A percentile compares a stretch with the other conserved stretches of the same genome.
phyloP scores from a whole-genome alignment of 2,888 invertebrate genomes.

The Tridacna crocea region DNA sequence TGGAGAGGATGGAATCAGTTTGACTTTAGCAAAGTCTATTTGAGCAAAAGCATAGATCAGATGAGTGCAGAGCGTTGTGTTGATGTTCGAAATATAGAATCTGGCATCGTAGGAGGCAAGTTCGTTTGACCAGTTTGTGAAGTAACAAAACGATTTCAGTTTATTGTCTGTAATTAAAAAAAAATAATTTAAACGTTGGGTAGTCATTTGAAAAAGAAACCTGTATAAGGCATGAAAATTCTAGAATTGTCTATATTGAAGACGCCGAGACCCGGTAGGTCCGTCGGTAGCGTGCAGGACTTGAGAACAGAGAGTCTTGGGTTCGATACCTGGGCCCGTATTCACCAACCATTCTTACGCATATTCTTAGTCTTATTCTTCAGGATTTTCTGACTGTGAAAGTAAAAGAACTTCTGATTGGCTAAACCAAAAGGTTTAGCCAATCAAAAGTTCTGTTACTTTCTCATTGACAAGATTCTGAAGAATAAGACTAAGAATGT shows the following conservation, averaged over 20 bases:
- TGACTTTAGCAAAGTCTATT: slow-evolving; percentile 96
- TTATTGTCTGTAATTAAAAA: slow-evolving; percentile 25
- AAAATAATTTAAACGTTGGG: too few species aligned
- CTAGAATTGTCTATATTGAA: too few species aligned
- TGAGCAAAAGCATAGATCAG: slow-evolving; percentile 98
- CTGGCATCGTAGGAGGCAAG: slow-evolving; percentile 58
- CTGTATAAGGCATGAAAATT: neutral
- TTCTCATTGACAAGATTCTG: too few species aligned
- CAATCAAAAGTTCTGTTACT: too few species aligned
- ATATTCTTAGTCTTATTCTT: too few species aligned
- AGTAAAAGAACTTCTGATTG: too few species aligned
- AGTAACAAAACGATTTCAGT: slow-evolving; percentile 69
- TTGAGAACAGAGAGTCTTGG: neutral
- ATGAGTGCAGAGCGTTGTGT: slow-evolving; percentile 97
- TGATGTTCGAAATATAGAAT: slow-evolving; percentile 90
- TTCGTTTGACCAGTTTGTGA: slow-evolving; percentile 77
- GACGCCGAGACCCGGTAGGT: too few species aligned
- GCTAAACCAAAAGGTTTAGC: too few species aligned
- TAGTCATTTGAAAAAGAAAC: neutral
- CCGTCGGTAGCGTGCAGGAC: neutral
- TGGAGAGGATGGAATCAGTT: slow-evolving; percentile 80
- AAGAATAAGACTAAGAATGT: too few species aligned
- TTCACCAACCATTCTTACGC: neutral
- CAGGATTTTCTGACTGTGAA: too few species aligned
- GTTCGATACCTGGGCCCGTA: neutral